phyloP scores from a whole-genome alignment of 2,797 vertebrate genomes.

The Sebastes goodei region DNA sequence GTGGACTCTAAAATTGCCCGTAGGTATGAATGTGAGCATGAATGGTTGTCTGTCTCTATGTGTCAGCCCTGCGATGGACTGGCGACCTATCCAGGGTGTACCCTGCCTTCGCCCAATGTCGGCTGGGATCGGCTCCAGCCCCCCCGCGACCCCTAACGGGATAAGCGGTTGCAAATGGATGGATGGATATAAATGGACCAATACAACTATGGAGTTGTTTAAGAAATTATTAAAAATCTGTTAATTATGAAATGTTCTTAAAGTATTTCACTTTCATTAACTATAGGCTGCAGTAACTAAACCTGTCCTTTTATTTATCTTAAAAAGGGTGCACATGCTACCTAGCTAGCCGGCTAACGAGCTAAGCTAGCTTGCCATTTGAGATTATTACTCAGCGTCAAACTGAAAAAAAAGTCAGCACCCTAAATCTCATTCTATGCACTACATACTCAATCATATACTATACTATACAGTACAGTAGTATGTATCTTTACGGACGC shows the following conservation, averaged over 20 bases:
- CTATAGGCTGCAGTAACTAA: background rate
- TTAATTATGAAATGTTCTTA: background rate
- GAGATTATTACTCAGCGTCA: background rate
- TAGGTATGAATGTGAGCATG: too few relatives aligned
- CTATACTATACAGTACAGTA: background rate
- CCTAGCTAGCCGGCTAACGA: background rate
- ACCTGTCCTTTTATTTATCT: background rate
- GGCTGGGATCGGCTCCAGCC: too few relatives aligned
- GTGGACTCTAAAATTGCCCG: too few relatives aligned
- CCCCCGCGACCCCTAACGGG: too few relatives aligned
- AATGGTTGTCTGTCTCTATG: too few relatives aligned
- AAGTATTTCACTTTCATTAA: too few relatives aligned
- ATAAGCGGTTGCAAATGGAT: too few relatives aligned
- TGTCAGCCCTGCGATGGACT: too few relatives aligned
- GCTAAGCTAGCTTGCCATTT: background rate
- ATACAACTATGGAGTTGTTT: background rate
- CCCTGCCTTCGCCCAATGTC: too few relatives aligned
- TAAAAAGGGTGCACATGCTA: background rate
- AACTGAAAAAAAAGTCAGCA: background rate
- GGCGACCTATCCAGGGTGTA: too few relatives aligned
- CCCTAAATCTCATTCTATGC: background rate
- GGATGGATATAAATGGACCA: background rate
- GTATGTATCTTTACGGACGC: too few relatives aligned
- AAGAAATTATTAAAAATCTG: background rate
- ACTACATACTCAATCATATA: background rate